These are phyloP conservation scores for Bufo bufo DNA, from an alignment of 2,113 vertebrate genomes.

Conservation along the genomic window DNA sequence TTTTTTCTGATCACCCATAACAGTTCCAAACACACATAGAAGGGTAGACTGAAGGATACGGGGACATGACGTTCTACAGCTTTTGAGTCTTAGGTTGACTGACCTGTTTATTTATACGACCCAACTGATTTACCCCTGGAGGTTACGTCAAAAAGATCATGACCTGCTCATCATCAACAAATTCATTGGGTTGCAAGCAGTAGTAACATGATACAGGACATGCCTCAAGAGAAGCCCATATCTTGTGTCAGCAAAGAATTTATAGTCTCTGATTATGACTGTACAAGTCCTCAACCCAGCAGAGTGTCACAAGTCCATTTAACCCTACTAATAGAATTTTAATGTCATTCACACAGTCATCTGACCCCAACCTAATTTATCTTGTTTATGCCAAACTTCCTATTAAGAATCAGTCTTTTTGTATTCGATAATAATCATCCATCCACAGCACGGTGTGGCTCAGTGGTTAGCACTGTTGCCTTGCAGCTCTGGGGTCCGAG, in stretches of 20 bases:
- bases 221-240: background rate
- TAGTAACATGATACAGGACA: conserved; percentile 40
- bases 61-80: background rate
- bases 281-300: background rate
- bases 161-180: conserved; percentile 9
- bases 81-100: background rate
- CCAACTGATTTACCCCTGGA: background rate
- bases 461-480: no score
- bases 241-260: conserved; percentile 51
- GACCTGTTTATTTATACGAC: background rate
- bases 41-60: no score
- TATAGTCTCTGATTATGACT: conserved; percentile 37
- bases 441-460: no score
- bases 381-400: background rate
- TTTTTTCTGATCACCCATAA: background rate
- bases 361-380: background rate
- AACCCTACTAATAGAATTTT: background rate
- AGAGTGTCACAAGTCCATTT: background rate
- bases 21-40: background rate
- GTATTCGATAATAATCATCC: no score
- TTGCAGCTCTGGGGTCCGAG: no score
- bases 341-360: background rate
- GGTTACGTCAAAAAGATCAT: conserved; percentile 16
- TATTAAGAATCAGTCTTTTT: background rate
- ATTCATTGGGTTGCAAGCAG: conserved; percentile 16